A percentile compares a stretch with the other conserved stretches of the same genome.
These are phyloP conservation scores for Ophion slaviceki DNA, from an alignment of 2,888 invertebrate genomes.

Conservation along the genomic window DNA sequence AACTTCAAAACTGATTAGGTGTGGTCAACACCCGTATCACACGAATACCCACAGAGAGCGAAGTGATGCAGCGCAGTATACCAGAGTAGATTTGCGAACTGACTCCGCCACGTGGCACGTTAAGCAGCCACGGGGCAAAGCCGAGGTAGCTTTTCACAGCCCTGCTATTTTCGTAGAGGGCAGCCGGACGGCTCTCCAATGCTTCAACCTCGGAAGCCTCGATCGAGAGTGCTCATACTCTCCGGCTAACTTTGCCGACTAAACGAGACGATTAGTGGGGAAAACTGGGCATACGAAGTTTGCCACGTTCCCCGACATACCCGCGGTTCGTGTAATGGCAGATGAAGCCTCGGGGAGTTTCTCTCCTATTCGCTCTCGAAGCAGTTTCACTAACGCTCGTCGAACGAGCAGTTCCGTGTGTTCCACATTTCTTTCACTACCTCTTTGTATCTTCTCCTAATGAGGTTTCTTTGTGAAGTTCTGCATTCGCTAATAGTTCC, in stretches of 20 bases:
- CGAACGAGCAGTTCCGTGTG: conserved; percentile 28
- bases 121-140: conserved; percentile 29
- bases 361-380: conserved; percentile 11
- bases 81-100: conserved; percentile 22
- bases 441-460: conserved; percentile 1
- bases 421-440: conserved; percentile 10
- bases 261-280: conserved; percentile 64
- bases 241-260: conserved; percentile 52
- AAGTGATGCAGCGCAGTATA: conserved; percentile 16
- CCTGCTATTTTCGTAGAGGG: conserved; percentile 49
- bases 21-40: conserved; percentile 44
- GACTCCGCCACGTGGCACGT: conserved; percentile 20
- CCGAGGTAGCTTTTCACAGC: conserved; percentile 40
- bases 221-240: conserved; percentile 53
- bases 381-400: conserved; percentile 38
- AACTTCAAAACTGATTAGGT: conserved; percentile 55
- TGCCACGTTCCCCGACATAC: conserved; percentile 47
- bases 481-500: neutral
- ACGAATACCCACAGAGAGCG: conserved; percentile 25
- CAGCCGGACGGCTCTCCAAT: conserved; percentile 36
- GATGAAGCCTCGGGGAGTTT: conserved; percentile 48
- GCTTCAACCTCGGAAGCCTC: conserved; percentile 42
- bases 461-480: neutral
- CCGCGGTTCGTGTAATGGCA: conserved; percentile 44
- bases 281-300: conserved; percentile 63